Evolutionary conservation across 2,797 vertebrate species (phyloP), one percentile per base, ranked within the genome.

Genomic region (Lerista edwardsae): DNA sequence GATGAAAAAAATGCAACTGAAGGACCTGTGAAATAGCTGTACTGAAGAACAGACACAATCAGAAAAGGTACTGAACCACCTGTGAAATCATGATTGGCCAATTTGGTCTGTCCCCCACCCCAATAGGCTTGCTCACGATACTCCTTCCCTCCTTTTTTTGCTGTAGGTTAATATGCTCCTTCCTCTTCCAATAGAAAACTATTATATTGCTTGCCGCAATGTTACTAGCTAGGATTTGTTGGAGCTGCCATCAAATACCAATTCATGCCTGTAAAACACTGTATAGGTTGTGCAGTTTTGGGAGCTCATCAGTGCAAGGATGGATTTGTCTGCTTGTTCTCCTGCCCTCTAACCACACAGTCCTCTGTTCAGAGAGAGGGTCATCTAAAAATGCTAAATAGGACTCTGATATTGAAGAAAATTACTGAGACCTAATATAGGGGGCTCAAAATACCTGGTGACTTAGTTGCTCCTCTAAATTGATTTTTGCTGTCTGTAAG

Each of bases 401-500:
- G 6, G 10, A 55, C 51, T 55, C 51, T 17, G 51, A 27, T 61
- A n/a, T 12, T 41, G 55, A 71, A 76, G 57, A 64, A 67, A 80
- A 84, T 64, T 64, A 25, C 29, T 29, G 65, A 34, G 27, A 29
- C 29, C 31, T 14, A 55, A 19, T 31, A 4, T 59, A 65, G 44
- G 1, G 7, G 1, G 6, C 34, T 57, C 65, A 57, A 31, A 71
- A 55, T 88, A 98, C 98, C 97, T 98, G 97, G 89, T 95, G 96
- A 89, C 74, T 97, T 25, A 98, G 95, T 86, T 98, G 96, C 61
- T 98, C 97, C 91, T 97, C 97, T 88, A 97, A 94, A 90, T 93
- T 96, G 93, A 97, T 96, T 90, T 98, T 98, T 88, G 94, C 94
- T 93, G 96, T 96, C 89, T 95, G 97, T 72, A 98, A 95, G 88